These are phyloP conservation scores for Machimus atricapillus DNA, from an alignment of 2,888 invertebrate genomes.

Conservation along the genomic window DNA sequence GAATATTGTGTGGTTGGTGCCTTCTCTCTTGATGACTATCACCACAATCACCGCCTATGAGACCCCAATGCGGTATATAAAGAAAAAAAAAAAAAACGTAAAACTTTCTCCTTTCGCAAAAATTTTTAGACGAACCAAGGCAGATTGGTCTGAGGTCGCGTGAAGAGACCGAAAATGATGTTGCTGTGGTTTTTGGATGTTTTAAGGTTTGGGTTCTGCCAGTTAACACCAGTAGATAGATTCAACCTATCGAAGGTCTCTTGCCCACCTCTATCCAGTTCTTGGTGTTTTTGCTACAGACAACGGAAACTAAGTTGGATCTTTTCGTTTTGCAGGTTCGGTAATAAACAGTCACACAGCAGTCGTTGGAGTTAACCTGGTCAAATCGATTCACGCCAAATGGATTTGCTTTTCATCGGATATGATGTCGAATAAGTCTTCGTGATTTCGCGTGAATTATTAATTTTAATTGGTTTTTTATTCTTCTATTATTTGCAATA, in stretches of 20 bases:
- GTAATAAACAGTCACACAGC: neutral
- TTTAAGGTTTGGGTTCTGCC: neutral
- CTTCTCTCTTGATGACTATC: slow-evolving; percentile 22
- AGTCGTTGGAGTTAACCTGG: neutral
- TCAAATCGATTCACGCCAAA: neutral
- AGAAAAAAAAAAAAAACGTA: neutral
- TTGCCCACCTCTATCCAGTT: slow-evolving; percentile 21
- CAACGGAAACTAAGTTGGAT: neutral
- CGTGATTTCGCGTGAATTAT: neutral
- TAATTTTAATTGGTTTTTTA: neutral
- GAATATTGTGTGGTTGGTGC: neutral
- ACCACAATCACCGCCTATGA: slow-evolving; percentile 5
- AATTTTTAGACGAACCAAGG: neutral
- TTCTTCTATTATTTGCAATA: neutral
- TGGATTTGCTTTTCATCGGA: neutral
- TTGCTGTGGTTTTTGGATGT: neutral
- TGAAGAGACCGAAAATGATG: neutral
- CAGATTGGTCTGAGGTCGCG: neutral
- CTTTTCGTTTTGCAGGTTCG: slow-evolving; percentile 23
- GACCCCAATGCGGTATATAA: neutral
- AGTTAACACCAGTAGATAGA: neutral
- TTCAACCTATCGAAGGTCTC: neutral
- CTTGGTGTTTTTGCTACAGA: neutral
- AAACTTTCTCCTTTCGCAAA: slow-evolving; percentile 28
- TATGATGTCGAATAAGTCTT: neutral